Conservation (phyloP, 2,797 vertebrate genomes). For the Gastrophryne carolinensis region DNA sequence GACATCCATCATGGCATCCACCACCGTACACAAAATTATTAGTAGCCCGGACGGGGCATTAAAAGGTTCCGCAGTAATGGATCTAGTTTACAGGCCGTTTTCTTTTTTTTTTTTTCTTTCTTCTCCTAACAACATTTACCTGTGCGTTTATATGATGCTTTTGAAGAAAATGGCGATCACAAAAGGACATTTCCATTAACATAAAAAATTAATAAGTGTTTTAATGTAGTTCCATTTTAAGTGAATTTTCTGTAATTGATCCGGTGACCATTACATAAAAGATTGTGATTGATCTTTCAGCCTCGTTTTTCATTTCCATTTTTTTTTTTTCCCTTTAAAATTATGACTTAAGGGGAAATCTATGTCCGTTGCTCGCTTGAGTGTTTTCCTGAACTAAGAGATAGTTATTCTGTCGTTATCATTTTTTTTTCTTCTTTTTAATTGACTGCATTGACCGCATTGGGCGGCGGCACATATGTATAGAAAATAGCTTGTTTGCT, state of each 20-base stretch:
- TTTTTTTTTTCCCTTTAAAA: background rate
- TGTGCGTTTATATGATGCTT: background rate
- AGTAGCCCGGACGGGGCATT: background rate
- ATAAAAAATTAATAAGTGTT: background rate
- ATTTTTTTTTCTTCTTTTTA: too few species aligned
- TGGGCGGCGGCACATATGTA: too few species aligned
- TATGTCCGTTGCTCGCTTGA: background rate
- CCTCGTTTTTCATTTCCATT: background rate
- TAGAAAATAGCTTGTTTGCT: too few species aligned
- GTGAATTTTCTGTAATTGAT: background rate
- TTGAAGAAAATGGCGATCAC: background rate
- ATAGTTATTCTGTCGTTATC: too few species aligned
- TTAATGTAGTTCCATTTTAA: background rate
- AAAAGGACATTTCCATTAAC: background rate
- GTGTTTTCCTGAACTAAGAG: background rate
- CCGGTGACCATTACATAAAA: background rate
- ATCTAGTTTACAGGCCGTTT: background rate
- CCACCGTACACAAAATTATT: background rate
- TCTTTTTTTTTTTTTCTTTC: too few species aligned
- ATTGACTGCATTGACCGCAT: too few species aligned
- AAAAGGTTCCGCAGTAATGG: background rate
- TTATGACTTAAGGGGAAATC: background rate
- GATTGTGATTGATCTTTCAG: background rate
- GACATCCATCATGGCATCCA: background rate
- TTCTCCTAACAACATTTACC: background rate